Conservation (phyloP, 64 coral and sea anemone genomes). For the Dendronephthya gigantea region DNA sequence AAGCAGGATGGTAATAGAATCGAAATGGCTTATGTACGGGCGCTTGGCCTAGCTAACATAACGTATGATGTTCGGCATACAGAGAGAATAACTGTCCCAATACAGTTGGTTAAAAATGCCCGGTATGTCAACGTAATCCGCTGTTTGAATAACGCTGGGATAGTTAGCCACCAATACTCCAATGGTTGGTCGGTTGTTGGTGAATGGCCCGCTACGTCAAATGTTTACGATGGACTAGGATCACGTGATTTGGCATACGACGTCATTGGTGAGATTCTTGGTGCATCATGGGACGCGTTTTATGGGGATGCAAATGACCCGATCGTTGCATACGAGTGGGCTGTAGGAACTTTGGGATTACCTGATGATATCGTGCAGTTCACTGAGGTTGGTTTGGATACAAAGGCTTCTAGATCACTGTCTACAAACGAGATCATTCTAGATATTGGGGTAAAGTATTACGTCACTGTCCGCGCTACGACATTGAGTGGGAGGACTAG, state of each 20-base stretch:
- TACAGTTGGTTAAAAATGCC: not conserved
- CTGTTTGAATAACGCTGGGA: not conserved
- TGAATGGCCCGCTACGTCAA: not conserved
- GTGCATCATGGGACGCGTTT: conserved; percentile 48
- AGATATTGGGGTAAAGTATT: conserved; percentile 39
- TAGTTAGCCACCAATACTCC: not conserved
- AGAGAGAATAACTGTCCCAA: not conserved
- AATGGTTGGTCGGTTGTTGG: not conserved
- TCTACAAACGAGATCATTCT: conserved; percentile 33
- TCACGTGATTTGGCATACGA: conserved; percentile 32
- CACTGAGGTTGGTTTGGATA: conserved; percentile 40
- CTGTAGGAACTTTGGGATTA: conserved; percentile 38
- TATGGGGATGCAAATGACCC: conserved; percentile 40
- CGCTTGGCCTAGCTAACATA: not conserved
- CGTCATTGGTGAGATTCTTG: conserved; percentile 25
- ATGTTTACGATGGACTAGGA: conserved; percentile 34
- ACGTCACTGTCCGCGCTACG: conserved; percentile 38
- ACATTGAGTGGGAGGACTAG: conserved; percentile 35
- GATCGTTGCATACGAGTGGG: conserved; percentile 49
- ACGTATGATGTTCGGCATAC: not conserved
- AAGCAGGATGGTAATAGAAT: not conserved
- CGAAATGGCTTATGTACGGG: not conserved
- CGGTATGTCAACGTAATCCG: not conserved
- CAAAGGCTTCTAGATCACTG: not conserved
- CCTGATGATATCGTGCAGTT: conserved; percentile 41